phyloP scores from a whole-genome alignment of 2,113 vertebrate genomes.

The Gobius niger region DNA sequence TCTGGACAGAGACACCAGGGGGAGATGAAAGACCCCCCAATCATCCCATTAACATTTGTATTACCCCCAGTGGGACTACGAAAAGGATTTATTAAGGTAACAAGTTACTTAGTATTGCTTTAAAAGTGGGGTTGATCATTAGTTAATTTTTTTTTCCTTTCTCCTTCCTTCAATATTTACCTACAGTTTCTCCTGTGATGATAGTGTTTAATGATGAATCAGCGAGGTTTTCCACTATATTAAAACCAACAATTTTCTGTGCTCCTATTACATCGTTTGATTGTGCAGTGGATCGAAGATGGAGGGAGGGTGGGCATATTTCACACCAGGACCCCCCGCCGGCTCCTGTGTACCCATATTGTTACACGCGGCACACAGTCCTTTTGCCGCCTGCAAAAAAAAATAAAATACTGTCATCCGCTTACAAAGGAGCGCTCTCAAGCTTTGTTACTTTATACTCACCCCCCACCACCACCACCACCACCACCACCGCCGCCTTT shows the following conservation, averaged over 20 bases:
- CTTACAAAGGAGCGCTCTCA: conserved; percentile 73
- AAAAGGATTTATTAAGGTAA: too few relatives aligned
- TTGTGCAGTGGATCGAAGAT: conserved; percentile 78
- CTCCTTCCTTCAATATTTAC: too few relatives aligned
- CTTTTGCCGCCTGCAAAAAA: conserved; percentile 82
- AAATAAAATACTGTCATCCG: conserved; percentile 78
- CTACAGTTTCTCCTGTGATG: too few relatives aligned
- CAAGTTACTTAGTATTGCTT: too few relatives aligned
- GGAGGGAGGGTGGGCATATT: conserved; percentile 86
- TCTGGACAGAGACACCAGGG: too few relatives aligned
- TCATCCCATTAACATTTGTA: too few relatives aligned
- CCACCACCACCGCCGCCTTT: conserved; percentile 1
- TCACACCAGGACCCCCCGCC: conserved; percentile 84
- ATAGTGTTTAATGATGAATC: too few relatives aligned
- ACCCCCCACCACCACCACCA: conserved; percentile 34
- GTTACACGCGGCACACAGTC: conserved; percentile 87
- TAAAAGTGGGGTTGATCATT: too few relatives aligned
- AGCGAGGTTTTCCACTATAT: not conserved
- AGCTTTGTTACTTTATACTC: conserved; percentile 65
- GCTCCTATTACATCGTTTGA: conserved; percentile 59
- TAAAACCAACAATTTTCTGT: not conserved
- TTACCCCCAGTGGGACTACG: too few relatives aligned
- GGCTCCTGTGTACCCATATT: conserved; percentile 84
- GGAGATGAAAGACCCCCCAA: too few relatives aligned
- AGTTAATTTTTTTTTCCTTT: too few relatives aligned